Conservation (phyloP, 2,888 invertebrate species). For the Synanthedon tipuliformis region DNA sequence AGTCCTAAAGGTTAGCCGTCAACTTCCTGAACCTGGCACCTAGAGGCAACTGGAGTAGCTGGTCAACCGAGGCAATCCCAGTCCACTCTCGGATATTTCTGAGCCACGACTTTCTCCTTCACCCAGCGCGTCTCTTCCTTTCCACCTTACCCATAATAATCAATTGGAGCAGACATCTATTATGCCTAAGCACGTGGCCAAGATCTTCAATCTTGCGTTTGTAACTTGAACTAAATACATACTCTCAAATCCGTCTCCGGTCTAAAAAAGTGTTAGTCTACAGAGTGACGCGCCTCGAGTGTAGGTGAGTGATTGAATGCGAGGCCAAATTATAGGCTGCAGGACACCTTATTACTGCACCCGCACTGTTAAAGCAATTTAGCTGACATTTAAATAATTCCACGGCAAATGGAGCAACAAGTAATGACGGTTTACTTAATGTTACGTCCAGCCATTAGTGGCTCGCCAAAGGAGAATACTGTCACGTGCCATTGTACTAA, state of each 20-base stretch:
- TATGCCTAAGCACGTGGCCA: no score
- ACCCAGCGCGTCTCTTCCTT: no score
- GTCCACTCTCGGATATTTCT: no score
- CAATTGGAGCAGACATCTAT: no score
- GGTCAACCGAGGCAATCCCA: no score
- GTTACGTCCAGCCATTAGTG: conserved; percentile 3
- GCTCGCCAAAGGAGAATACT: neutral
- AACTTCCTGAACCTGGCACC: no score
- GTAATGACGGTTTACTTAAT: conserved; percentile 49
- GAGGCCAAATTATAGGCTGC: conserved; percentile 59
- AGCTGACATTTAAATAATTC: conserved; percentile 69
- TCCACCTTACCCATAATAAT: no score
- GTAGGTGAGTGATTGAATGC: conserved; percentile 58
- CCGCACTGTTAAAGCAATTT: conserved; percentile 64
- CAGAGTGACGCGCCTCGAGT: conserved; percentile 22
- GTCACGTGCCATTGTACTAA: conserved; percentile 3
- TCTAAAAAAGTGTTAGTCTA: conserved; percentile 12
- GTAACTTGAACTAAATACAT: neutral
- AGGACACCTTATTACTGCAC: conserved; percentile 62
- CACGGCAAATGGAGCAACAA: conserved; percentile 36
- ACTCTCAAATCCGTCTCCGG: neutral
- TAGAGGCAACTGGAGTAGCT: no score
- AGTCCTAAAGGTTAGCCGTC: no score
- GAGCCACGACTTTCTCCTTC: no score
- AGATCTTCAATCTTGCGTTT: no score